Percentiles rank a stretch among this genome's conserved stretches.
Evolutionary conservation across 2,888 invertebrate genomes (phyloP).

Genomic region (Barypeithes pellucidus): DNA sequence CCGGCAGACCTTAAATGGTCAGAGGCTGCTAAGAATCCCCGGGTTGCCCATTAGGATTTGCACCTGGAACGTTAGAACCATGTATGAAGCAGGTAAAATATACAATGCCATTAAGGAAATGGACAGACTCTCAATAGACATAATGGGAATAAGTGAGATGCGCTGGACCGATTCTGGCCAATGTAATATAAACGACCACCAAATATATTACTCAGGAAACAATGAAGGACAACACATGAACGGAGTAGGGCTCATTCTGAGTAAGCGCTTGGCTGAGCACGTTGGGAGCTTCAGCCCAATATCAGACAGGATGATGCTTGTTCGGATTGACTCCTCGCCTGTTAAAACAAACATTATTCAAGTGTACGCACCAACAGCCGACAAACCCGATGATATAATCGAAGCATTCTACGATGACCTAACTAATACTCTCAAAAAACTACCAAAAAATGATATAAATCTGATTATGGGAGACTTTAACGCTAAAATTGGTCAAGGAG

Average conservation of each 20-base stretch:
- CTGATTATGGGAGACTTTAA: too few relatives aligned
- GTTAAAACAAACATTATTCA: slow-evolving; percentile 8
- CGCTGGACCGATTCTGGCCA: neutral
- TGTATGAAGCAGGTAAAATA: neutral
- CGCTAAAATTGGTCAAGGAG: slow-evolving; percentile 10
- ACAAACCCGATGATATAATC: neutral
- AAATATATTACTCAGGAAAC: slow-evolving; percentile 5
- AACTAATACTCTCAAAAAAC: neutral
- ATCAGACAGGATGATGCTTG: slow-evolving; percentile 15
- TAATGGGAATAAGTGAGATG: neutral
- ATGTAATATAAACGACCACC: neutral
- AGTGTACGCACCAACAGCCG: slow-evolving; percentile 11
- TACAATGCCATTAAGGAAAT: neutral
- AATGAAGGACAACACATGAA: neutral
- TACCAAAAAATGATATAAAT: too few relatives aligned
- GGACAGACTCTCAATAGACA: neutral
- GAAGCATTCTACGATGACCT: slow-evolving; percentile 4
- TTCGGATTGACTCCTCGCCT: slow-evolving; percentile 2
- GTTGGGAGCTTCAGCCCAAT: neutral
- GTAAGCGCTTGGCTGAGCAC: too few relatives aligned
- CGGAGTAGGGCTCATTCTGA: neutral
- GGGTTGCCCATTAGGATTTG: neutral
- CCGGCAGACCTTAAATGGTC: neutral
- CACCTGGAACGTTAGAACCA: neutral
- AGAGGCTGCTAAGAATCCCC: neutral